Percentiles rank a stretch among this genome's conserved stretches.
Conservation (phyloP, 2,797 vertebrate genomes). For the Diceros bicornis region DNA sequence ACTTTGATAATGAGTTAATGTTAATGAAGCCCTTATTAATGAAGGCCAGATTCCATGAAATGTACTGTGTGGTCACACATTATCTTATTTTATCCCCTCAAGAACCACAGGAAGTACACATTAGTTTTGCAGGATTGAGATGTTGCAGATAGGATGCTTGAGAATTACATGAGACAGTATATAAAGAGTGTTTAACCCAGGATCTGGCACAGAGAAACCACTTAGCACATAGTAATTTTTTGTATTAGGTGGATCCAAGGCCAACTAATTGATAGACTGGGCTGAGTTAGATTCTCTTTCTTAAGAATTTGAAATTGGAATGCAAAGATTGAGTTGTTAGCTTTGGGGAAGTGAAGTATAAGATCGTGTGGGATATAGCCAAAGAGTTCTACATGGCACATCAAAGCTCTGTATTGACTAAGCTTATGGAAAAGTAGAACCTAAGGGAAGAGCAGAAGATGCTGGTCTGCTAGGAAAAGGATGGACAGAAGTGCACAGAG, state of each 20-base stretch:
- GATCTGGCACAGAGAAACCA: neutral
- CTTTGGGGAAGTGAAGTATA: neutral
- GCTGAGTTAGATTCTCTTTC: neutral
- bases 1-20: neutral
- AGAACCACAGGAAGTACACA: neutral
- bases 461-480: neutral
- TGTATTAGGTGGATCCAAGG: neutral
- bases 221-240: neutral
- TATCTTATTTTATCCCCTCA: neutral
- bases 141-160: neutral
- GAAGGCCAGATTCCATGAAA: neutral
- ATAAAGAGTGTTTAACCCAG: neutral
- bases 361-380: neutral
- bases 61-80: neutral
- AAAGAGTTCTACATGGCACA: neutral
- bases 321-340: neutral
- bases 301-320: neutral
- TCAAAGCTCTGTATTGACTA: neutral
- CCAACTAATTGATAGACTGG: neutral
- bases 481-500: neutral
- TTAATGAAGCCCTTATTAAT: neutral
- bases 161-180: neutral
- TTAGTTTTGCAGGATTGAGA: neutral
- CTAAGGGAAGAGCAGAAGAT: neutral
- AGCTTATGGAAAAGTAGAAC: neutral